Percentiles rank a stretch among this genome's conserved stretches.
Conservation (phyloP, 2,797 vertebrate genomes). For the Pangasius larnaudii region DNA sequence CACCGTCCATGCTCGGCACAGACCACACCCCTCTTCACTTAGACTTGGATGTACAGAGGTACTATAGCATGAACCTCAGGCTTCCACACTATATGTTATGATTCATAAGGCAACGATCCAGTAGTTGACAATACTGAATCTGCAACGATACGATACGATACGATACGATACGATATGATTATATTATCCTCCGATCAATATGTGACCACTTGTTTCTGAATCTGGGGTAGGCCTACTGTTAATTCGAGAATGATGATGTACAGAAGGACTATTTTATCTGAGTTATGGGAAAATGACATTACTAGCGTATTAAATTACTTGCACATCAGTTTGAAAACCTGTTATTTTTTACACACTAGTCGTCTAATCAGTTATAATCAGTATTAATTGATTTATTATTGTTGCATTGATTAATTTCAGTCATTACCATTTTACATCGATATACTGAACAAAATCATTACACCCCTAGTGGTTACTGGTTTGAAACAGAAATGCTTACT, state of each 20-base stretch:
- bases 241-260: neutral
- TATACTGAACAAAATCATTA: neutral
- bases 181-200: too few species aligned
- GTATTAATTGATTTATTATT: too few species aligned
- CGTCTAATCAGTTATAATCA: too few species aligned
- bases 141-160: neutral
- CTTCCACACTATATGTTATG: neutral
- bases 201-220: neutral
- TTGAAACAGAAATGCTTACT: neutral
- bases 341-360: too few species aligned
- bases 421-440: too few species aligned
- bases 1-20: neutral
- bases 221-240: too few species aligned
- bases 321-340: too few species aligned
- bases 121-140: neutral
- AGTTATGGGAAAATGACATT: too few species aligned
- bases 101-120: too few species aligned
- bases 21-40: neutral
- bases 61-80: neutral
- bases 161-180: neutral
- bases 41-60: neutral
- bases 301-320: too few species aligned
- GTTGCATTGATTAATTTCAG: neutral
- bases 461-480: neutral
- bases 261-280: neutral